phyloP scores from a whole-genome alignment of 2,888 invertebrate species.

The Acronicta aceris region DNA sequence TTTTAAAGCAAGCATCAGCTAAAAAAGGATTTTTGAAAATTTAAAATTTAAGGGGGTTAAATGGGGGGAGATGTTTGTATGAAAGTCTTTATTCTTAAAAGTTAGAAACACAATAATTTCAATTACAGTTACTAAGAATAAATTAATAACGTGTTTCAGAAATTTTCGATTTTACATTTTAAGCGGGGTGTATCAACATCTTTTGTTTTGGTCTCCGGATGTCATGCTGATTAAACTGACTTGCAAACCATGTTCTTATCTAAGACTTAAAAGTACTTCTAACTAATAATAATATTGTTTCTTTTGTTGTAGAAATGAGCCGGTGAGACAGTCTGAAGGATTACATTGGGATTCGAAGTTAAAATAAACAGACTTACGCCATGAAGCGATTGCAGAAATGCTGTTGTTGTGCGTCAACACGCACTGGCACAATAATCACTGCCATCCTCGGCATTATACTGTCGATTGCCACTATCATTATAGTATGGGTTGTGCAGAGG shows the following conservation, averaged over 20 bases:
- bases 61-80: too few relatives aligned
- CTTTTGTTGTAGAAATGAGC: constrained; percentile 66
- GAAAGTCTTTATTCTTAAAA: too few relatives aligned
- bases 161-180: too few relatives aligned
- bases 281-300: background rate
- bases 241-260: constrained; percentile 9
- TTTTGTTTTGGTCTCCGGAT: too few relatives aligned
- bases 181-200: too few relatives aligned
- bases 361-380: constrained; percentile 46
- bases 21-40: too few relatives aligned
- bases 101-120: too few relatives aligned
- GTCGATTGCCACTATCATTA: constrained; percentile 91
- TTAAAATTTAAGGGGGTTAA: background rate
- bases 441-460: constrained; percentile 93
- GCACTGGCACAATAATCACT: constrained; percentile 93
- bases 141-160: too few relatives aligned
- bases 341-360: constrained; percentile 10
- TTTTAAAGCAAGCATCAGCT: too few relatives aligned
- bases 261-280: constrained; percentile 4
- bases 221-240: background rate
- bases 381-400: constrained; percentile 90
- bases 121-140: too few relatives aligned
- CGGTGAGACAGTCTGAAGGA: constrained; percentile 52
- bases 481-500: constrained; percentile 90
- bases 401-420: constrained; percentile 92